Percentiles rank a stretch among this genome's conserved stretches.
Conservation (phyloP, 1,140 invertebrate species). For the Drosophila insularis region DNA sequence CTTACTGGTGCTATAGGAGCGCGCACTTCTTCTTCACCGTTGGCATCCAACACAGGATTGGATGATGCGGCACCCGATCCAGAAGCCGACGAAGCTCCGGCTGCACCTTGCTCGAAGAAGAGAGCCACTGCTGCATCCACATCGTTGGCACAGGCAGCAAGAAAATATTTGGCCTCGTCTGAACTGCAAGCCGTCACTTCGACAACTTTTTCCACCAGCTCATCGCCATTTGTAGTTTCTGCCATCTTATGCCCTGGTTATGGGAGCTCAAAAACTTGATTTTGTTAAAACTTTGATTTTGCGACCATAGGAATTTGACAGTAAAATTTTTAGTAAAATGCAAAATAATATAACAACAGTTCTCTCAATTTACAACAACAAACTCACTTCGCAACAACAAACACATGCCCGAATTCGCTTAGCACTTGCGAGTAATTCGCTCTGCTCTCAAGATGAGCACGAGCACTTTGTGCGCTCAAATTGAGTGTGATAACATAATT, state of each 20-base stretch:
- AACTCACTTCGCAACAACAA: neutral
- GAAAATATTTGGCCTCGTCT: conserved; percentile 70
- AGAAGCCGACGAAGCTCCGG: conserved; percentile 22
- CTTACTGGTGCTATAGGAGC: conserved; percentile 77
- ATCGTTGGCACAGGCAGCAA: conserved; percentile 73
- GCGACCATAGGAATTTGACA: neutral
- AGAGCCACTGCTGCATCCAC: conserved; percentile 73
- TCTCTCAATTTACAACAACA: neutral
- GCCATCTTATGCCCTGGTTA: conserved; percentile 53
- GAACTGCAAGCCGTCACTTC: conserved; percentile 70
- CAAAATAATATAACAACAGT: conserved; percentile 1
- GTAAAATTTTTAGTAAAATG: neutral
- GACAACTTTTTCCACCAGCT: conserved; percentile 63
- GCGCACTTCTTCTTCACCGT: conserved; percentile 70
- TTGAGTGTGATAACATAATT: too few relatives aligned
- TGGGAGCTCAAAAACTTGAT: conserved; percentile 21
- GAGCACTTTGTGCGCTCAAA: too few relatives aligned
- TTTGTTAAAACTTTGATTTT: neutral
- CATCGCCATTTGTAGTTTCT: conserved; percentile 32
- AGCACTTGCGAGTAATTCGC: too few relatives aligned
- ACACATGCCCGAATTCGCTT: neutral
- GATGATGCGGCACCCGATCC: conserved; percentile 15
- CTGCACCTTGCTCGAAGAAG: conserved; percentile 68
- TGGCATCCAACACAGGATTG: conserved; percentile 32
- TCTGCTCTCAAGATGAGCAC: too few relatives aligned